Evolutionary conservation across 2,113 vertebrate genomes (phyloP).

Genomic region (Monopterus albus): DNA sequence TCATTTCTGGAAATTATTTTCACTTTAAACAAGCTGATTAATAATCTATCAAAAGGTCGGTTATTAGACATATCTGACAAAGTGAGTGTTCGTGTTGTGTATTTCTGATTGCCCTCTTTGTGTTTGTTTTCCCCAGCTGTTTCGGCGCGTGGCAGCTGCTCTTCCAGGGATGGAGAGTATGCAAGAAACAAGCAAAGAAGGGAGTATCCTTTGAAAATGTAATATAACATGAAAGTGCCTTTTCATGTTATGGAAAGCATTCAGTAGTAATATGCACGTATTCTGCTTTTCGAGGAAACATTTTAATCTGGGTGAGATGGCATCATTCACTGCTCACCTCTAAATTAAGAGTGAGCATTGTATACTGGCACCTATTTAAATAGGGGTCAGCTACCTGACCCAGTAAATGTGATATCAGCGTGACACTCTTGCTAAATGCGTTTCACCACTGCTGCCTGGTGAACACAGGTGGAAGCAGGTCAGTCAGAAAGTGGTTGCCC

Average conservation of each 20-base stretch:
- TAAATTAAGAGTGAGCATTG: constrained; percentile 11
- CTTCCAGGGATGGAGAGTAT: constrained; percentile 93
- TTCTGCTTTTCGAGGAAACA: neutral
- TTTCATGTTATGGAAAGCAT: neutral
- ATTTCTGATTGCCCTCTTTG: neutral
- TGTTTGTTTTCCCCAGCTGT: constrained; percentile 81
- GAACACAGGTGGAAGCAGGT: neutral
- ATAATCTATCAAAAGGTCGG: neutral
- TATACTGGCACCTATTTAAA: constrained; percentile 5
- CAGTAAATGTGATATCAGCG: constrained; percentile 35
- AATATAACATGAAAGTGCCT: neutral
- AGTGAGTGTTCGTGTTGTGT: neutral
- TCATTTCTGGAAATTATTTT: neutral
- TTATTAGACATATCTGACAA: no score
- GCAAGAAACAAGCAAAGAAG: constrained; percentile 93
- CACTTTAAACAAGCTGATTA: neutral
- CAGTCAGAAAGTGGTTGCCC: neutral
- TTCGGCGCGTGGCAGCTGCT: constrained; percentile 90
- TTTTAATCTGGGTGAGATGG: neutral
- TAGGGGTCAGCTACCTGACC: constrained; percentile 14
- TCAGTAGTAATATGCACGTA: neutral
- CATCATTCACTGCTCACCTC: neutral
- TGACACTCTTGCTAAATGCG: neutral
- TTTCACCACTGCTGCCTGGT: neutral
- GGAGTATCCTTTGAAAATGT: constrained; percentile 89